Conservation (phyloP, 2,797 vertebrate species). For the Ispidina picta region DNA sequence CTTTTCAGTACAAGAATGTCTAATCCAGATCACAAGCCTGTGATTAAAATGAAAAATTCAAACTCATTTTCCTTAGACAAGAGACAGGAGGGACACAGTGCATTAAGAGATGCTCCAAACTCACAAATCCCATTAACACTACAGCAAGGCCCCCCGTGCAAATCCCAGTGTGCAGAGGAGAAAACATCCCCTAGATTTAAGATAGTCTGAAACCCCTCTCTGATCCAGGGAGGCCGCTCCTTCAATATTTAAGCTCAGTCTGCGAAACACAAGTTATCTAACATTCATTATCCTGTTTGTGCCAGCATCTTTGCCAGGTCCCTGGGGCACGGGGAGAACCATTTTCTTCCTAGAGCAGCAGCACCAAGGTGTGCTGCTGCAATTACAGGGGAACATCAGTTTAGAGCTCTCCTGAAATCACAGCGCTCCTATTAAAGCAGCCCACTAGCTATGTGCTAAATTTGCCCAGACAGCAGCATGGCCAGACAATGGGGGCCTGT, state of each 20-base stretch:
- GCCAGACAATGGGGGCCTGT: constrained; percentile 3
- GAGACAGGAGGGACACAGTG: not conserved
- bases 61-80: constrained; percentile 29
- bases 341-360: constrained; percentile 14
- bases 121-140: constrained; percentile 16
- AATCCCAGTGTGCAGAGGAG: not conserved
- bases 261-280: not conserved
- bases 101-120: not conserved
- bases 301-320: not conserved
- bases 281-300: constrained; percentile 39
- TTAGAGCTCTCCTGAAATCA: constrained; percentile 1
- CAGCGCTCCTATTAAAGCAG: constrained; percentile 22
- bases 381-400: constrained; percentile 43
- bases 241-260: constrained; percentile 41
- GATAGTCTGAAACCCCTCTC: not conserved
- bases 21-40: constrained; percentile 6
- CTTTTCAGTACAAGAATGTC: constrained; percentile 31
- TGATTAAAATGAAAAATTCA: constrained; percentile 57
- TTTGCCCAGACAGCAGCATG: constrained; percentile 20
- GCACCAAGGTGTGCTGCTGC: constrained; percentile 10
- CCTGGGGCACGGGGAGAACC: not conserved
- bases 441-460: constrained; percentile 17
- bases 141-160: not conserved
- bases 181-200: not conserved
- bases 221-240: not conserved